Percentiles rank a stretch among this genome's conserved stretches.
Evolutionary conservation across 1,140 invertebrate genomes (phyloP).

Genomic region (Adoxophyes honmai): DNA sequence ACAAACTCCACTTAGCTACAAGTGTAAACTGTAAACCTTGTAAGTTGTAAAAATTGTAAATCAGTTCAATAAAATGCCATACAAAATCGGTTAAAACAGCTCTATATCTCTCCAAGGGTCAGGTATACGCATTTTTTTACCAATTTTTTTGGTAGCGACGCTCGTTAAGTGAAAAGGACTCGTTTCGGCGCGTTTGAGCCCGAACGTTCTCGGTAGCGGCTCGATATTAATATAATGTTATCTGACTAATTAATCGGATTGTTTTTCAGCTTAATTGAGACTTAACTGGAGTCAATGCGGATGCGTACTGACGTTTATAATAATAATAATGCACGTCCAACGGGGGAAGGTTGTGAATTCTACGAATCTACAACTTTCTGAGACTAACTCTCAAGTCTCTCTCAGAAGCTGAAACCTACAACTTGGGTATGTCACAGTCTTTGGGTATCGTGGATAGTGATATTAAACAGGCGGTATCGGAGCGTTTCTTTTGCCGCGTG

Average conservation of each 20-base stretch:
- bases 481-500: too few relatives aligned
- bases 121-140: constrained; percentile 63
- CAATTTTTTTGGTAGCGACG: constrained; percentile 64
- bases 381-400: too few relatives aligned
- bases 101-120: constrained; percentile 42
- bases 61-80: neutral
- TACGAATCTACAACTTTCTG: too few relatives aligned
- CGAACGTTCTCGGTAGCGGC: constrained; percentile 51
- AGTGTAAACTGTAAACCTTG: neutral
- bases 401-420: too few relatives aligned
- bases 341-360: too few relatives aligned
- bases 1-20: too few relatives aligned
- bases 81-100: constrained; percentile 29
- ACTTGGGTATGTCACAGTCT: too few relatives aligned
- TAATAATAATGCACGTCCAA: too few relatives aligned
- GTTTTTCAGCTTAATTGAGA: constrained; percentile 32
- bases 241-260: constrained; percentile 65
- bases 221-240: constrained; percentile 41
- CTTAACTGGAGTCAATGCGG: constrained; percentile 4
- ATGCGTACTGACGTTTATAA: too few relatives aligned
- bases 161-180: constrained; percentile 68
- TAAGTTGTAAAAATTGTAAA: neutral
- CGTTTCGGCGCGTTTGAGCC: constrained; percentile 62
- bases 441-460: too few relatives aligned
- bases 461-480: too few relatives aligned